Base-by-base conservation (phyloP, 2,797 vertebrate genomes). In the Trematomus bernacchii region DNA sequence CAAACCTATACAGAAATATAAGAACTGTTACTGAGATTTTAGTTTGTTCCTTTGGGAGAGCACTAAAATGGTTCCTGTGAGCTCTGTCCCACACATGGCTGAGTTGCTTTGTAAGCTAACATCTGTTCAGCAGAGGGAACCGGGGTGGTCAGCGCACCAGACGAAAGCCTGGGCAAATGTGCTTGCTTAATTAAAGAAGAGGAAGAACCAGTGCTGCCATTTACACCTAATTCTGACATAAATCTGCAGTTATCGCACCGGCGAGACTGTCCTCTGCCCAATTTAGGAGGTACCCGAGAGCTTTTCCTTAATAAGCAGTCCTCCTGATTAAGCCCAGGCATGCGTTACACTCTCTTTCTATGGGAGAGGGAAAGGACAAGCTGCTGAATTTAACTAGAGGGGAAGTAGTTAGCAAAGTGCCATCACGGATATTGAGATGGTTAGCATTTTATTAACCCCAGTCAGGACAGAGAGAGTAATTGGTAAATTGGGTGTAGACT, bases 141-240 rank as follows among this genome's bases (percentile, higher is more conserved):
- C 18, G 47, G 54, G 83, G 52, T 57, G 64, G 89, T 90, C 86
- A 82, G 86, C n/a, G 16, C 12, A n/a, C 55, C 57, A 83, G 77
- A 80, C 55, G 46, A 73, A 77, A 82, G 73, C 83, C 67, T 57
- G 77, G 33, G 78, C 86, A 84, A 89, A 91, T 82, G 85, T 78
- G 85, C 89, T 89, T 68, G 87, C 92, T 93, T 95, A 94, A 94
- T 94, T 95, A 95, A 93, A 91, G 91, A 77, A 86, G 60, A 73
- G 73, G 77, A 88, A 89, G 84, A 89, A 89, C 78, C 82, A 81
- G 77, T 79, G 83, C 80, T 86, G 87, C 92, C 92, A 92, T 91
- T 94, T 92, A 90, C 86, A 89, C 82, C 74, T 88, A 85, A 90
- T 92, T 92, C 86, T 92, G 90, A 92, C 90, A 93, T 95, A 94